Percentiles rank a stretch among this genome's conserved stretches.
Conservation (phyloP, 2,797 vertebrate genomes). For the Lutjanus argentimaculatus region DNA sequence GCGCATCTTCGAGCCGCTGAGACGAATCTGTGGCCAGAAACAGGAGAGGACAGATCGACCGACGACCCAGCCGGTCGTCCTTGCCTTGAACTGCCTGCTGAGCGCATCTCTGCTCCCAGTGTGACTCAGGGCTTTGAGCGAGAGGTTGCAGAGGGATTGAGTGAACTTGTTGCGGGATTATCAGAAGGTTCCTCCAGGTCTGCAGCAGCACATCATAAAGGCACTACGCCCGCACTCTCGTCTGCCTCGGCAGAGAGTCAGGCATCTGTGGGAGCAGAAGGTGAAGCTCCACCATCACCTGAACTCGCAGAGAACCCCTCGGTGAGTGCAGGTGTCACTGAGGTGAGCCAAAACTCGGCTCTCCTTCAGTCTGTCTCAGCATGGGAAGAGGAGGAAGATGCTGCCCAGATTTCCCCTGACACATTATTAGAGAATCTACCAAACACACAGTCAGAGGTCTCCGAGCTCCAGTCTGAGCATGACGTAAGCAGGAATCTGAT, state of each 20-base stretch:
- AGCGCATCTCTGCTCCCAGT: slow-evolving; percentile 31
- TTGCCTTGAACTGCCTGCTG: slow-evolving; percentile 29
- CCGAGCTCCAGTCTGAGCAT: slow-evolving; percentile 44
- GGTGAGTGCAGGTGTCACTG: slow-evolving; percentile 32
- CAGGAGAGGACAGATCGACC: slow-evolving; percentile 43
- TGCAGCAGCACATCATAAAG: slow-evolving; percentile 26
- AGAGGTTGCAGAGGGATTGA: slow-evolving; percentile 38
- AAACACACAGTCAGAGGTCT: slow-evolving; percentile 34
- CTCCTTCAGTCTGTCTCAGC: slow-evolving; percentile 25
- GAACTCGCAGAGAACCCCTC: slow-evolving; percentile 53
- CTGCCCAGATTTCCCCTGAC: slow-evolving; percentile 47
- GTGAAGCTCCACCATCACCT: slow-evolving; percentile 44
- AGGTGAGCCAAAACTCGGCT: slow-evolving; percentile 29
- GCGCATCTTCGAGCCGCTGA: background rate
- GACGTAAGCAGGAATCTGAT: slow-evolving; percentile 62
- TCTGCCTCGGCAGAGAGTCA: slow-evolving; percentile 43
- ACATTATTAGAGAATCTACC: slow-evolving; percentile 44
- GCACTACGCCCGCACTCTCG: background rate
- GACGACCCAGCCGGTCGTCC: slow-evolving; percentile 27
- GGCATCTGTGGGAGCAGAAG: slow-evolving; percentile 40
- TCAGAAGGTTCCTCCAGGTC: slow-evolving; percentile 45
- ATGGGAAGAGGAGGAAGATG: slow-evolving; percentile 40
- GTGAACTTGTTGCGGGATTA: slow-evolving; percentile 43
- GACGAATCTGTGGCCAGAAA: slow-evolving; percentile 33
- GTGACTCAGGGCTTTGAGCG: slow-evolving; percentile 34